Base-by-base conservation (phyloP, 2,888 invertebrate species). In the Brenthis daphne region DNA sequence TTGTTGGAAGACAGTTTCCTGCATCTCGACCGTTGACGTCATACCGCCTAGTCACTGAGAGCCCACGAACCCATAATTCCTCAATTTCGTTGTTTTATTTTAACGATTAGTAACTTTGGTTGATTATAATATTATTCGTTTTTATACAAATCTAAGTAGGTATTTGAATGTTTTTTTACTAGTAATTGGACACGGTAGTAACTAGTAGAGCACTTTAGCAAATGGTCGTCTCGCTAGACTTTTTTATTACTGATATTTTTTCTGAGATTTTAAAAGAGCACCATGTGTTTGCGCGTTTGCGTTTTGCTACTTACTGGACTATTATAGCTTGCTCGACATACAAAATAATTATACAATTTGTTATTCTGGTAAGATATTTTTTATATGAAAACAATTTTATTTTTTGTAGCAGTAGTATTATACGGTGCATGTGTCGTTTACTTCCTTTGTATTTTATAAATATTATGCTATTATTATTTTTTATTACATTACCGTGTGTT, bases 1-100 rank as follows among this genome's bases (percentile, higher is more conserved):
- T 79, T 80, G 83, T 86, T 83, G 80, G 81, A 82, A 79, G 81
- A 80, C 80, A 80, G 77, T 80, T 80, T 82, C 78, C 77, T 76
- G 54, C 70, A 73, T 80, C 79, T 81, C 78, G 78, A 80, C 78
- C 79, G 79, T 80, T 80, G 82, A 83, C 81, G 82, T 87, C 86
- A 84, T 86, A 90, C 92, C 92, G 92, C 92, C 92, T 92, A 92
- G 92, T 92, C 92, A 90, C 92, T 91, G 92, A 89, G 89, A 90
- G 82, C 89, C 90, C 88, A 85, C 87, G 84, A 83, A 87, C 80
- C 83, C 83, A 85, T 82, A 82, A 86, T 82, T 86, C 85, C 84
- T 82, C 84, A 84, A 76, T 75, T 77, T 76, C 74, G 78, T 79
- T 82, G 84, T 88, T 88, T 85, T 83, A 86, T 85, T 81, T 83